A percentile compares a stretch with the other conserved stretches of the same genome.
These are phyloP conservation scores for Sebastes goodei DNA, from an alignment of 2,797 vertebrate species.

Conservation along the genomic window DNA sequence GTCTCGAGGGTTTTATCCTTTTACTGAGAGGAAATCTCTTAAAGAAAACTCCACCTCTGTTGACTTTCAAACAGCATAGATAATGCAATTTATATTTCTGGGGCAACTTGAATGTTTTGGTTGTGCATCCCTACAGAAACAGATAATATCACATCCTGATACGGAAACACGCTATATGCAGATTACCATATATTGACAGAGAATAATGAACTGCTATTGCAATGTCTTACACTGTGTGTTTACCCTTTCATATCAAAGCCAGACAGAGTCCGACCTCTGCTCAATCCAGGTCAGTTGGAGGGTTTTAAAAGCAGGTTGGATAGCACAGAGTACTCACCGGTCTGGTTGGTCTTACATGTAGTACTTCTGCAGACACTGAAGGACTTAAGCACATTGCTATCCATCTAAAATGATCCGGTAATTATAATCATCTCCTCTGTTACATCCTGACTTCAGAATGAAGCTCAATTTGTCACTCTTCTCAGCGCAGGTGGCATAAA, in stretches of 20 bases:
- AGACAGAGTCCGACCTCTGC: background rate
- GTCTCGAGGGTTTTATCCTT: slow-evolving; percentile 34
- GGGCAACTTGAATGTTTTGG: background rate
- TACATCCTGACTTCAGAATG: background rate
- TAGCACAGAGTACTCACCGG: background rate
- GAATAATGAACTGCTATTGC: background rate
- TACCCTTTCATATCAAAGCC: background rate
- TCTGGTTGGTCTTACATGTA: background rate
- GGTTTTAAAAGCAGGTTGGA: background rate
- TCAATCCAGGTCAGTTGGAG: background rate
- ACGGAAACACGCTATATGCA: background rate
- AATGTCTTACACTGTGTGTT: background rate
- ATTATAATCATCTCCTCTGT: background rate
- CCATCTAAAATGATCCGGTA: background rate
- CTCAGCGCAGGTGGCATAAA: background rate
- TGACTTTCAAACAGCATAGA: slow-evolving; percentile 27
- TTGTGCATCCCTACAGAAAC: background rate
- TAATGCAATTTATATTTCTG: slow-evolving; percentile 38
- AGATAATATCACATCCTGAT: background rate
- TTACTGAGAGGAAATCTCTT: slow-evolving; percentile 40
- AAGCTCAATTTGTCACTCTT: background rate
- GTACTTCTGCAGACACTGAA: background rate
- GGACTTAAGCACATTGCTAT: background rate
- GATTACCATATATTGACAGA: background rate
- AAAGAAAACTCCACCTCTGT: slow-evolving; percentile 24